Evolutionary conservation across 2,797 vertebrate genomes (phyloP), one percentile per base, ranked within the genome.

Genomic region (Peromyscus aztecus): DNA sequence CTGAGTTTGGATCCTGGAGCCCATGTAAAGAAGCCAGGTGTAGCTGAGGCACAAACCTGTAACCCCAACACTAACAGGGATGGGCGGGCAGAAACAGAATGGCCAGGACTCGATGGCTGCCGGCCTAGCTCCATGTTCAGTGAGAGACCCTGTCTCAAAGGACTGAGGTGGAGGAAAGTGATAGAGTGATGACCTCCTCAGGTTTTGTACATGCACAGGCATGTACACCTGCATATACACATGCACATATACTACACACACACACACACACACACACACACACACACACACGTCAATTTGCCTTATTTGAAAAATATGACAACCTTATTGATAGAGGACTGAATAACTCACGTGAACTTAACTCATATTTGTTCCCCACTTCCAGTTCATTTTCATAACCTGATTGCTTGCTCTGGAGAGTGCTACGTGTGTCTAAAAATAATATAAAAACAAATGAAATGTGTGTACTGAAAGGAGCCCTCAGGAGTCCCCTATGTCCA

Each of bases 311-410:
- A 40, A 43, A 83, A 77, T 61, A n/a, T 17, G 1, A 24, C 5
- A 2, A 40, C 46, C 46, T 63, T 4, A 0, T 31, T 13, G 21
- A 0, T 23, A 57, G 37, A 46, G 59, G 75, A 7, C 19, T 1
- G 7, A n/a, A 52, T 14, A 69, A 29, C 2, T 65, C 73, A 46
- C 2, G 12, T 12, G 1, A 84, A 46, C 27, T 46, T 40, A 61
- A 87, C 1, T 34, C 67, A 67, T 59, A 1, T 0, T 16, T 3
- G 31, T 12, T 1, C 49, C 43, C 7, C 43, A 7, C 24, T 5
- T 55, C n/a, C 77, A 2, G n/a, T 8, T 40, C 76, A 23, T 7
- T 13, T 2, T 34, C 57, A 6, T 7, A 52, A 43, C 46, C 52
- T 27, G 2, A 11, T 4, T 14, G 0, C 13, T 31, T 12, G 14